Percentiles rank a stretch among this genome's conserved stretches.
phyloP scores from a whole-genome alignment of 2,113 vertebrate genomes.

The Todiramphus chloris region DNA sequence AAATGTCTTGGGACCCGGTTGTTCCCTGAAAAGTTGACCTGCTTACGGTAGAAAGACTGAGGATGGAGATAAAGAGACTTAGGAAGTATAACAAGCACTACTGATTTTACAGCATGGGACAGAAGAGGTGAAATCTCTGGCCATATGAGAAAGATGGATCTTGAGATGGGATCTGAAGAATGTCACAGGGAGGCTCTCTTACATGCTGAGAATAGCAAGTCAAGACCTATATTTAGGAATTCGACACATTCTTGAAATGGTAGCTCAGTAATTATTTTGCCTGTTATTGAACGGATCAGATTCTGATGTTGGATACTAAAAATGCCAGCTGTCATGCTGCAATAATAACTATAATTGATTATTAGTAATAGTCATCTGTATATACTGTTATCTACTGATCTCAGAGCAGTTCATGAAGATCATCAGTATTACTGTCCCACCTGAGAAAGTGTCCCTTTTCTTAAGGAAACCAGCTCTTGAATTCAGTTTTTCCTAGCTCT shows the following conservation, averaged over 20 bases:
- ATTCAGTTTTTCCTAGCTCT: background rate
- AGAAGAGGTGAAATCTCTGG: background rate
- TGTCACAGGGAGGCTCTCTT: background rate
- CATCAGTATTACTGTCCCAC: background rate
- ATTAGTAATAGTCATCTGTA: background rate
- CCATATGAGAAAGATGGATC: background rate
- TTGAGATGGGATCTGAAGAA: background rate
- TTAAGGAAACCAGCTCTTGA: background rate
- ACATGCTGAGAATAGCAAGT: background rate
- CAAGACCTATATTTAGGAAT: background rate
- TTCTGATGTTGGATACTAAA: background rate
- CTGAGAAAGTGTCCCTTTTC: background rate
- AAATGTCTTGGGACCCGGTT: background rate
- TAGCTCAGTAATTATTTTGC: background rate
- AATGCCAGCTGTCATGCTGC: background rate
- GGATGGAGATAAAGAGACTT: background rate
- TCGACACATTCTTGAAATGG: background rate
- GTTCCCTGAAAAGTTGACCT: background rate
- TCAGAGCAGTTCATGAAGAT: background rate
- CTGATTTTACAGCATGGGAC: background rate
- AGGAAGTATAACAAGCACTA: background rate
- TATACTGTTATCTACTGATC: background rate
- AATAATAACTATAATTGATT: background rate
- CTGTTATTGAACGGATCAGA: background rate
- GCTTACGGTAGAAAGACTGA: background rate